Evolutionary conservation across 1,140 invertebrate species (phyloP).

Genomic region (Diabrotica virgifera): DNA sequence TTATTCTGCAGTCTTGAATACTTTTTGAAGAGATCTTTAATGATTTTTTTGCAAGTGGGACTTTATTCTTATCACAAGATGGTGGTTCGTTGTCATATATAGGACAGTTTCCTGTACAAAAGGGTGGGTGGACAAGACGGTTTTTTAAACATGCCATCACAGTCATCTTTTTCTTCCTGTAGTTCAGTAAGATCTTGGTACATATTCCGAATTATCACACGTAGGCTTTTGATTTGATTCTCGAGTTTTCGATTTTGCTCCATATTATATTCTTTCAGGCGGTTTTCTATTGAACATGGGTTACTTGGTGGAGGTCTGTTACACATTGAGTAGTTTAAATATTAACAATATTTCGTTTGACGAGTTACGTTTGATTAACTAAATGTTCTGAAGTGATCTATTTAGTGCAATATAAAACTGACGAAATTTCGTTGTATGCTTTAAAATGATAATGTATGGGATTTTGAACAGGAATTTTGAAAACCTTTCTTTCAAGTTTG

Average conservation of each 20-base stretch:
- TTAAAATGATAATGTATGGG: no score
- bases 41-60: not conserved
- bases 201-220: not conserved
- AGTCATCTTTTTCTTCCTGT: not conserved
- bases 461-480: no score
- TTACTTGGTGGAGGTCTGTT: not conserved
- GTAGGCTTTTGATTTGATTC: not conserved
- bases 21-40: not conserved
- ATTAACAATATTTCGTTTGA: no score
- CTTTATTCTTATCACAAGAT: not conserved
- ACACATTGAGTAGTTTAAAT: no score
- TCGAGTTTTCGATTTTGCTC: not conserved
- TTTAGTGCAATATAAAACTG: no score
- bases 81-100: no score
- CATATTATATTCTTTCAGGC: not conserved
- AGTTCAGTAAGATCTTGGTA: not conserved
- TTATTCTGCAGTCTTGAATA: not conserved
- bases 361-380: no score
- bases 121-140: not conserved
- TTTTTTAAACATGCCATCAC: not conserved
- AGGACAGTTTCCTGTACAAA: not conserved
- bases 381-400: no score
- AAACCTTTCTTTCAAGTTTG: no score
- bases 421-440: no score
- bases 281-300: not conserved